Base-by-base conservation (phyloP, 2,888 invertebrate genomes). In the Xylota sylvarum region DNA sequence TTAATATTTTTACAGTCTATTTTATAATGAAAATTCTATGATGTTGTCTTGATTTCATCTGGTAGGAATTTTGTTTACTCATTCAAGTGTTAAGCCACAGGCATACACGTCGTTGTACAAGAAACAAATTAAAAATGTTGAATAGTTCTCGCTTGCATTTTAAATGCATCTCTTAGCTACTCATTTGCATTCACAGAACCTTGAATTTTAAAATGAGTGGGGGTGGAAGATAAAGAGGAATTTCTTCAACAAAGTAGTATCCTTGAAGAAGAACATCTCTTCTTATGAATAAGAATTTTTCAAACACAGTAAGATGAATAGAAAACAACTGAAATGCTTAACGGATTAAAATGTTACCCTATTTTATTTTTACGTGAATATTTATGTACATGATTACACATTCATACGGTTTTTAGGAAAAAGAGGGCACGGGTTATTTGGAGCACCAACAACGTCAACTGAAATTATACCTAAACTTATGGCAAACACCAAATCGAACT, bases 181-280 rank as follows among this genome's bases (percentile, higher is more conserved):
- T 46, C 70, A 56, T 70, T 70, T 70, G 43, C 43, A 40, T 70
- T 35, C n/a, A 46, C 35, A 23, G 5, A 46, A 58, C 70, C 70
- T 70, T 70, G 70, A 70, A 46, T 46, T 12, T 70, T 58, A 32
- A 35, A 46, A 46, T 30, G 32, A 37, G 37, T n/a, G 23, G 10
- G 27, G 52, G n/a, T 32, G 46, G 27, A 27, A 40, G 7, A 19
- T 17, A 7, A 23, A n/a, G 6, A 30, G 17, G 5, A 70, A 43
- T 58, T 60, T 1, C 30, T 69, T 12, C 55, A 40, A 2, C 6
- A 14, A 69, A 55, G 55, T 55, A 17, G 37, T 40, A 65, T 52
- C 52, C 67, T 67, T 67, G 52, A 37, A 37, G 30, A 35, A 23
- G 10, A 35, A 48, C 19, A 52, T 6, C 37, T 7, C 37, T 48